These are phyloP conservation scores for Iphiclides podalirius DNA, from an alignment of 2,888 invertebrate species.

Conservation along the genomic window DNA sequence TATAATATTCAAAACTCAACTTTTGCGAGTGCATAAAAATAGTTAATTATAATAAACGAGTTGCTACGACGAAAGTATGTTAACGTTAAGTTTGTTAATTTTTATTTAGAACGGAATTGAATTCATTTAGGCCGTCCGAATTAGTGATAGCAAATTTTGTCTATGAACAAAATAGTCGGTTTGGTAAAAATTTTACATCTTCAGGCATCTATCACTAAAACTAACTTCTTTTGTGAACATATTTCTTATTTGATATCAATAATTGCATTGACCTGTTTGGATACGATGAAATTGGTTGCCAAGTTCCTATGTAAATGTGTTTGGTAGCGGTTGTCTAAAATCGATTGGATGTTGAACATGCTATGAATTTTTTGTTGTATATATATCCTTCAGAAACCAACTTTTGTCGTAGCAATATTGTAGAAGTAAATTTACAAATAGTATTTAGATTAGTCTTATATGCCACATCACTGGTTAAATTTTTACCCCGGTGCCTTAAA, in stretches of 20 bases:
- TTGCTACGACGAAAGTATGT: constrained; percentile 10
- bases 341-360: background rate
- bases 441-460: background rate
- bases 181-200: no score
- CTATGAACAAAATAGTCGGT: no score
- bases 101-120: no score
- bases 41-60: no score
- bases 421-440: background rate
- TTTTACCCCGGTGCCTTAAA: constrained; percentile 57
- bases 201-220: no score
- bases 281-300: background rate
- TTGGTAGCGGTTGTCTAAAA: background rate
- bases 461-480: constrained; percentile 15
- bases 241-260: no score
- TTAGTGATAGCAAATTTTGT: no score
- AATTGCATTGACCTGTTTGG: no score
- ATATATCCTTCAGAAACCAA: background rate
- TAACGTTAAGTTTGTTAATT: no score
- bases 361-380: background rate
- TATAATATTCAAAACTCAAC: no score
- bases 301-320: constrained; percentile 1
- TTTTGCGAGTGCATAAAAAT: no score
- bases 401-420: constrained; percentile 11
- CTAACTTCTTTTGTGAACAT: no score
- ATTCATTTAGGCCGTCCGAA: constrained; percentile 15